A percentile compares a stretch with the other conserved stretches of the same genome.
Evolutionary conservation across 2,888 invertebrate genomes (phyloP).

Genomic region (Melanostoma mellinum): DNA sequence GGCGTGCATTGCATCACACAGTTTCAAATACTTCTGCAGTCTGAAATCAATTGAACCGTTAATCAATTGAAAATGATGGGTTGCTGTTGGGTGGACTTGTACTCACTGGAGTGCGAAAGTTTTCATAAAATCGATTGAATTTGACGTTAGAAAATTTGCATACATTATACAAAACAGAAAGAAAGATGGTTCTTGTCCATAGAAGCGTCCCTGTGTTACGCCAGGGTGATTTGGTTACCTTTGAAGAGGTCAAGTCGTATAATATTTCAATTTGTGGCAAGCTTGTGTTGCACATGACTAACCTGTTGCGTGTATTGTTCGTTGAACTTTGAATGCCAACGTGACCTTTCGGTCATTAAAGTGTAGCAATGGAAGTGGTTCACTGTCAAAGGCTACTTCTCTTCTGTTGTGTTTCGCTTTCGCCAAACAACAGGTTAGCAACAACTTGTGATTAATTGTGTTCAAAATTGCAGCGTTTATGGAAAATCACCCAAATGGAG

Average conservation of each 20-base stretch:
- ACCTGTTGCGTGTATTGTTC: conserved; percentile 55
- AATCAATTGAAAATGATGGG: conserved; percentile 41
- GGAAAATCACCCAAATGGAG: conserved; percentile 35
- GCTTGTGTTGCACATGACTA: conserved; percentile 23
- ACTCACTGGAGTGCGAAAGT: conserved; percentile 52
- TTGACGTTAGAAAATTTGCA: conserved; percentile 48
- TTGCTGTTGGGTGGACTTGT: conserved; percentile 3
- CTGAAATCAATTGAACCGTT: conserved; percentile 54
- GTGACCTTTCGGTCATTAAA: conserved; percentile 54
- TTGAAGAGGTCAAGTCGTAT: conserved; percentile 63
- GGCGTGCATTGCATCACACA: conserved; percentile 7
- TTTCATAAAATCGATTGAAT: conserved; percentile 55
- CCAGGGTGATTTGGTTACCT: conserved; percentile 21
- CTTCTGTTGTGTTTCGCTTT: conserved; percentile 1
- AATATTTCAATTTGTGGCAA: conserved; percentile 26
- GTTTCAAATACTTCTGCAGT: conserved; percentile 29
- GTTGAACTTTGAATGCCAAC: conserved; percentile 42
- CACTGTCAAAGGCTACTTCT: conserved; percentile 11
- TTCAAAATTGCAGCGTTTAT: conserved; percentile 39
- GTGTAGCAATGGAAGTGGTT: conserved; percentile 15
- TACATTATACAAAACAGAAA: conserved; percentile 18
- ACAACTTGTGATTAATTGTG: conserved; percentile 46
- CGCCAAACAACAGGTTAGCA: conserved; percentile 30
- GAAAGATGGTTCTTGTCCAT: background rate
- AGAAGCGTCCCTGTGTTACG: conserved; percentile 19